phyloP scores from a whole-genome alignment of 2,113 vertebrate genomes.

The Thamnophis sirtalis region DNA sequence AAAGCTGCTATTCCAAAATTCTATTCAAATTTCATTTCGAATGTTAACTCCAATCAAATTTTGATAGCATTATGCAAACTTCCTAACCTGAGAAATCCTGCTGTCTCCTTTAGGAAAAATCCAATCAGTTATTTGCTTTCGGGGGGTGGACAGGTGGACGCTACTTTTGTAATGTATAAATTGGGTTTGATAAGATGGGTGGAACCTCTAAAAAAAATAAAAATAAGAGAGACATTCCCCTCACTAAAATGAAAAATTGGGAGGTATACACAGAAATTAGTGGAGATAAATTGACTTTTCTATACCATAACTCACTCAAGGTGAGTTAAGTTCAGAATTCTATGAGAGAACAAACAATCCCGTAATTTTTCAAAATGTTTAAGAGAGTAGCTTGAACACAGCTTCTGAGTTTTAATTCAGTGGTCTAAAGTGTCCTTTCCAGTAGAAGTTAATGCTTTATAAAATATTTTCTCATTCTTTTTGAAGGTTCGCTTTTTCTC shows the following conservation, averaged over 20 bases:
- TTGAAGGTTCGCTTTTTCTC: constrained; percentile 47
- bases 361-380: constrained; percentile 26
- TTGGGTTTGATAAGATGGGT: not conserved
- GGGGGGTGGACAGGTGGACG: not conserved
- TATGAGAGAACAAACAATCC: not conserved
- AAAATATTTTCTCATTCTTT: constrained; percentile 41
- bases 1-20: not conserved
- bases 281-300: not conserved
- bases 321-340: not conserved
- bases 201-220: not conserved
- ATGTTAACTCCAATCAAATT: not conserved
- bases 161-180: not conserved
- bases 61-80: not conserved
- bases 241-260: not conserved
- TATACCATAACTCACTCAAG: not conserved
- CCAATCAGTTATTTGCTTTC: not conserved
- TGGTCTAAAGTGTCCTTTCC: constrained; percentile 36
- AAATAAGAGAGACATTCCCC: not conserved
- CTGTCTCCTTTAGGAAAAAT: not conserved
- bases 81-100: not conserved
- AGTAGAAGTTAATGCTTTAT: constrained; percentile 48
- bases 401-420: constrained; percentile 54
- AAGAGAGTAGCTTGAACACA: constrained; percentile 17
- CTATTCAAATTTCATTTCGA: not conserved
- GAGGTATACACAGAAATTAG: not conserved